These are phyloP conservation scores for Platysternon megacephalum DNA, from an alignment of 2,113 vertebrate species.

Conservation along the genomic window DNA sequence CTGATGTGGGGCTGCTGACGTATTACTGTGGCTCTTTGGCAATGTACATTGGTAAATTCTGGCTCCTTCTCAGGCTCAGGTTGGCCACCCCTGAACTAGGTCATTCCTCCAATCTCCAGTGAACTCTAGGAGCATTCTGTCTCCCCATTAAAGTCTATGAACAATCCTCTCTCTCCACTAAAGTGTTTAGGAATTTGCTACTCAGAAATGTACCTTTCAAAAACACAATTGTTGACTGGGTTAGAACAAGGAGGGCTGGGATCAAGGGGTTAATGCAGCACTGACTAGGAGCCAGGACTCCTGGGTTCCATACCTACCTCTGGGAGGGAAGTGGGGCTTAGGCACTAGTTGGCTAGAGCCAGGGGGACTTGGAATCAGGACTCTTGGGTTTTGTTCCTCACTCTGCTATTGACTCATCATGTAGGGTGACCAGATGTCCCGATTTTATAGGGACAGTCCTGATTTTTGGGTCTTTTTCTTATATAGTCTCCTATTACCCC, in stretches of 20 bases:
- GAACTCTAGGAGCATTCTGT: background rate
- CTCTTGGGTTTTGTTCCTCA: background rate
- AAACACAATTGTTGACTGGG: background rate
- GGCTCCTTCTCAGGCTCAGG: no score
- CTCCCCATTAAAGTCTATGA: background rate
- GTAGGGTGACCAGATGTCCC: no score
- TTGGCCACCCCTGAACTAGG: background rate
- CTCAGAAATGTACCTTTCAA: background rate
- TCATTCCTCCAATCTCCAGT: background rate
- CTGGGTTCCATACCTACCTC: background rate
- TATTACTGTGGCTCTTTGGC: no score
- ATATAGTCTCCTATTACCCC: no score
- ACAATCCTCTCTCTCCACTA: background rate
- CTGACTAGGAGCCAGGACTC: background rate
- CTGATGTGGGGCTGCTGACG: no score
- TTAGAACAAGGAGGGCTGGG: background rate
- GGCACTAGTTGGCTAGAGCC: background rate
- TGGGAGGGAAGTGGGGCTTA: background rate
- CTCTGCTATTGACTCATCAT: fast-evolving
- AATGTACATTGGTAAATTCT: no score
- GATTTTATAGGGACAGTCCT: no score
- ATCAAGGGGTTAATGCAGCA: fast-evolving
- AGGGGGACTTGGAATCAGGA: fast-evolving
- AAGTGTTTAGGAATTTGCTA: background rate
- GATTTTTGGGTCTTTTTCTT: no score